Conservation (phyloP, 2,113 vertebrate genomes). For the Calidris pygmaea region DNA sequence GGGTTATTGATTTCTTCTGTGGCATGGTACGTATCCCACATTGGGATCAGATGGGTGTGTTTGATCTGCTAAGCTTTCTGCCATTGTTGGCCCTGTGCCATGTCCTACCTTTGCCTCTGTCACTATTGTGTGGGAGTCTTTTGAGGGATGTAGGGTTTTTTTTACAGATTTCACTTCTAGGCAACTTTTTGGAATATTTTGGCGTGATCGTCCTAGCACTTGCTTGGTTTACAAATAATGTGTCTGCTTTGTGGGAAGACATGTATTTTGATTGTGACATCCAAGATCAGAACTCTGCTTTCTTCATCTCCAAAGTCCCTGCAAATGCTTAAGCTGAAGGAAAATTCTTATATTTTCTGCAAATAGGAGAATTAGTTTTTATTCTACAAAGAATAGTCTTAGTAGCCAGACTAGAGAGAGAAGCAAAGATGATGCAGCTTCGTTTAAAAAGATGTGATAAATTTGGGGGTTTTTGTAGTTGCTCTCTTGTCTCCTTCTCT, state of each 20-base stretch:
- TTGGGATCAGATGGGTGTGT: neutral
- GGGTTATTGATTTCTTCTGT: neutral
- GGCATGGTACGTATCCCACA: accelerated
- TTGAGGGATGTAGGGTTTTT: neutral
- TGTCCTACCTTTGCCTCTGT: neutral
- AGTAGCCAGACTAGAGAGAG: neutral
- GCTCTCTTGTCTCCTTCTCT: neutral
- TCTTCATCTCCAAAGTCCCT: neutral
- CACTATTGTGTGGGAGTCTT: neutral
- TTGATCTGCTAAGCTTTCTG: neutral
- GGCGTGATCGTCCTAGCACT: neutral
- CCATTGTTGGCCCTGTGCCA: neutral
- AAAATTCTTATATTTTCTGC: neutral
- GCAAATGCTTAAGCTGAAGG: neutral
- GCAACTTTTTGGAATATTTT: neutral
- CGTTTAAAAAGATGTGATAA: neutral
- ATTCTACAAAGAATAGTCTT: neutral
- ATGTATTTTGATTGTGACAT: neutral
- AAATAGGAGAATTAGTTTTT: neutral
- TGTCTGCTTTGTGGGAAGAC: neutral
- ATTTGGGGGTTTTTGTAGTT: neutral
- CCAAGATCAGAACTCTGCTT: neutral
- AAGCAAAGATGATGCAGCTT: neutral
- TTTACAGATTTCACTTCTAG: neutral
- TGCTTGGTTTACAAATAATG: neutral